phyloP scores from a whole-genome alignment of 2,888 invertebrate genomes.

The Drosophila neoperkinsi region DNA sequence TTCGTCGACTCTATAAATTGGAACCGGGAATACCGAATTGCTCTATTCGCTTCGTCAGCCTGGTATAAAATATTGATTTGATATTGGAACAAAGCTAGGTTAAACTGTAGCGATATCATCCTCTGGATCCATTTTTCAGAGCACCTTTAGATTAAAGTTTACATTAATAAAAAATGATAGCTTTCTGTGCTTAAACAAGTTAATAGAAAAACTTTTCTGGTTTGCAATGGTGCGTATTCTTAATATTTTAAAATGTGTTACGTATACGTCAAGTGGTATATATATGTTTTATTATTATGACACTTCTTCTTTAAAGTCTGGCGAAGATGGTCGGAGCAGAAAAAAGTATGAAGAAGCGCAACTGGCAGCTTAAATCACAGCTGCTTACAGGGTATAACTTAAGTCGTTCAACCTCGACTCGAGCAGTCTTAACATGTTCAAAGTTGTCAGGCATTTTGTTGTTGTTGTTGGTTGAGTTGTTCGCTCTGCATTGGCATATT shows the following conservation, averaged over 20 bases:
- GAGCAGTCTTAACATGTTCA: slow-evolving; percentile 13
- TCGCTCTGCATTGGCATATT: slow-evolving; percentile 17
- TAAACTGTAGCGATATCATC: too few relatives aligned
- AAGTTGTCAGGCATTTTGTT: neutral
- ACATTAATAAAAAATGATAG: too few relatives aligned
- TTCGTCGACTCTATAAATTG: too few relatives aligned
- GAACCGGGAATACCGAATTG: too few relatives aligned
- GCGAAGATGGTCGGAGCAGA: too few relatives aligned
- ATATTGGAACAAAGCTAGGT: too few relatives aligned
- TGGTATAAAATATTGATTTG: too few relatives aligned
- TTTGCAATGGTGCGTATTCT: neutral
- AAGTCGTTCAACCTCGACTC: neutral
- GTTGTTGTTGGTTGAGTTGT: slow-evolving; percentile 28
- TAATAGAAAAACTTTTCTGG: too few relatives aligned
- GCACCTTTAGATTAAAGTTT: too few relatives aligned
- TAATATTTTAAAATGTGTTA: neutral
- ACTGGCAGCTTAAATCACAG: neutral
- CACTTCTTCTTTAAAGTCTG: neutral
- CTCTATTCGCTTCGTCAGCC: too few relatives aligned
- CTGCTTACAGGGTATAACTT: neutral
- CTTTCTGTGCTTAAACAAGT: too few relatives aligned
- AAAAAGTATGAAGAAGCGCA: neutral
- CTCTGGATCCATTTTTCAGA: too few relatives aligned
- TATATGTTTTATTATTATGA: neutral
- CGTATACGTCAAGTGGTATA: neutral